phyloP scores from a whole-genome alignment of 2,888 invertebrate genomes.

The Marasmarcha lunaedactyla region DNA sequence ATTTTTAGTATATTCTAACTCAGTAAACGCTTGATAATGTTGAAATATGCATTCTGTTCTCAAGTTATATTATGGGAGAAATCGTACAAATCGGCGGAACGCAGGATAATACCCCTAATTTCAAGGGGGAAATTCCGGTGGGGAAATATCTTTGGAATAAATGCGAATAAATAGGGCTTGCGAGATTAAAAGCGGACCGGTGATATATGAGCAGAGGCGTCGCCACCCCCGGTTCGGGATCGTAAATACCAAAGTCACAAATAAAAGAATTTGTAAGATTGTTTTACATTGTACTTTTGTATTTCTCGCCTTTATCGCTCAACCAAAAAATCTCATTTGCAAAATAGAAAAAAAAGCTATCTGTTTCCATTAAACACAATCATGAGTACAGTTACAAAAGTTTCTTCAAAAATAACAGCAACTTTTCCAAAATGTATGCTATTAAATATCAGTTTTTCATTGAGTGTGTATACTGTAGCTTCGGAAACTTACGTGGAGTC shows the following conservation, averaged over 20 bases:
- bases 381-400: no score
- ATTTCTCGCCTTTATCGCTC: slow-evolving; percentile 1
- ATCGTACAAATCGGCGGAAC: slow-evolving; percentile 54
- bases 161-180: slow-evolving; percentile 62
- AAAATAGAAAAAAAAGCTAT: background rate
- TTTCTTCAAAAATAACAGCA: no score
- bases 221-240: slow-evolving; percentile 26
- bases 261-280: slow-evolving; percentile 28
- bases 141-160: slow-evolving; percentile 61
- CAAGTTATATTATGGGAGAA: slow-evolving; percentile 25
- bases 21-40: no score
- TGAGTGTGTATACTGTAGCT: no score
- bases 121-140: slow-evolving; percentile 57
- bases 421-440: no score
- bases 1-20: no score
- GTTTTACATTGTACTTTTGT: slow-evolving; percentile 20
- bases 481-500: no score
- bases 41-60: no score
- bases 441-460: no score
- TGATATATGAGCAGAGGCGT: slow-evolving; percentile 46
- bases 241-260: slow-evolving; percentile 15
- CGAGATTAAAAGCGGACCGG: slow-evolving; percentile 54
- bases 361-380: no score
- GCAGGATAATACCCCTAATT: slow-evolving; percentile 52
- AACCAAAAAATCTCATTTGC: slow-evolving; percentile 3